Evolutionary conservation across 1,140 invertebrate species (phyloP).

Genomic region (Tetramorium alpestre): DNA sequence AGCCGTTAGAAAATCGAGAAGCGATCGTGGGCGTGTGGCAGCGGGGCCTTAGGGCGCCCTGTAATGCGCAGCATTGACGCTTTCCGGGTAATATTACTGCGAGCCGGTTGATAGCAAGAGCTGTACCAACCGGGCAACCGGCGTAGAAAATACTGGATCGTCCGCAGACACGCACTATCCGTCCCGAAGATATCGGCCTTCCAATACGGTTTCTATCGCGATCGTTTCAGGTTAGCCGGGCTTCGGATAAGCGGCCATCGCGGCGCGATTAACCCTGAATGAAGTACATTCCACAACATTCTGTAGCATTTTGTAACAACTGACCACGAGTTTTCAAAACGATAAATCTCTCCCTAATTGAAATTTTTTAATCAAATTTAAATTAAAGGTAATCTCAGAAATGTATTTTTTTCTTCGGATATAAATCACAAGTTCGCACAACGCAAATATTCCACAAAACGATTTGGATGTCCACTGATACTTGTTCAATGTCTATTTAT

Average conservation of each 20-base stretch:
- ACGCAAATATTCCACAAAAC: background rate
- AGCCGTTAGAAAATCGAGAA: conserved; percentile 67
- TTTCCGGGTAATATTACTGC: conserved; percentile 79
- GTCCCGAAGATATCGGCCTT: conserved; percentile 71
- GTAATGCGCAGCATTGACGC: conserved; percentile 74
- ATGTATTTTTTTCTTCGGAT: background rate
- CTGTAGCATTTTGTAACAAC: background rate
- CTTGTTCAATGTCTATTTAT: background rate
- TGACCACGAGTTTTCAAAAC: background rate
- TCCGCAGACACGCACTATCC: conserved; percentile 69
- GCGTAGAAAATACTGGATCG: conserved; percentile 76
- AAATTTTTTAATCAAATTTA: background rate
- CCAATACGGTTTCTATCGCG: conserved; percentile 52
- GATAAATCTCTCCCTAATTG: background rate
- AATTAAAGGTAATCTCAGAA: background rate
- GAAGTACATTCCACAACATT: conserved; percentile 24
- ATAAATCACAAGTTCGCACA: background rate
- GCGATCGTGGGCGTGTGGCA: conserved; percentile 76
- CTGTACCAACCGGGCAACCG: conserved; percentile 62
- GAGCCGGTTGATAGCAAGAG: conserved; percentile 74
- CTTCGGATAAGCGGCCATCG: conserved; percentile 41
- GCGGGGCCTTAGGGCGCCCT: conserved; percentile 52
- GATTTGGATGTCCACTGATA: background rate
- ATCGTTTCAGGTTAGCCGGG: conserved; percentile 27
- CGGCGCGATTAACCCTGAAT: conserved; percentile 41